Evolutionary conservation across 1,140 invertebrate species (phyloP).

Genomic region (Drosophila pachea): DNA sequence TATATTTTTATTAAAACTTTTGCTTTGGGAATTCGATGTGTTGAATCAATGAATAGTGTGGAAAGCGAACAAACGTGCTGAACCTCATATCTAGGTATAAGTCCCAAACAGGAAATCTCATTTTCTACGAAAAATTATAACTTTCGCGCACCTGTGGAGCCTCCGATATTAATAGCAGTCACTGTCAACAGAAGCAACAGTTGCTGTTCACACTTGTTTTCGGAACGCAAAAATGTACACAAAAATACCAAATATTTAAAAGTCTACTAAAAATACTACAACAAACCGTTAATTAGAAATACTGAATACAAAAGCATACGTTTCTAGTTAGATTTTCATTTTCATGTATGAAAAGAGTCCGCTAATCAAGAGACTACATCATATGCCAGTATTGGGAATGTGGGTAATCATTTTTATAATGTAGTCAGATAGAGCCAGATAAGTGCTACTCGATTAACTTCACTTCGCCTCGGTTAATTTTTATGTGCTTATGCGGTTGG

Average conservation of each 20-base stretch:
- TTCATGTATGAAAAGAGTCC: not conserved
- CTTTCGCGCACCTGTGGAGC: not conserved
- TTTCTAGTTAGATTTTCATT: not conserved
- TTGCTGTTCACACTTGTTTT: not conserved
- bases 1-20: constrained; percentile 58
- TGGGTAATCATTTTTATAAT: not conserved
- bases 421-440: constrained; percentile 1
- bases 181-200: not conserved
- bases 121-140: not conserved
- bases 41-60: constrained; percentile 31
- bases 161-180: not conserved
- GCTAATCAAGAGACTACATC: too few relatives aligned
- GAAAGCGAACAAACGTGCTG: not conserved
- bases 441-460: constrained; percentile 1
- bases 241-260: not conserved
- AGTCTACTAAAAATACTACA: not conserved
- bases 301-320: too few relatives aligned
- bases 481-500: constrained; percentile 28
- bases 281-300: too few relatives aligned
- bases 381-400: too few relatives aligned
- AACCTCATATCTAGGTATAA: constrained; percentile 19
- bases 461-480: constrained; percentile 27
- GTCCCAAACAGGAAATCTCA: constrained; percentile 3
- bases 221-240: not conserved
- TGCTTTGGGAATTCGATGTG: constrained; percentile 11